Base-by-base conservation (phyloP, 2,113 vertebrate genomes). In the Vulpes vulpes region DNA sequence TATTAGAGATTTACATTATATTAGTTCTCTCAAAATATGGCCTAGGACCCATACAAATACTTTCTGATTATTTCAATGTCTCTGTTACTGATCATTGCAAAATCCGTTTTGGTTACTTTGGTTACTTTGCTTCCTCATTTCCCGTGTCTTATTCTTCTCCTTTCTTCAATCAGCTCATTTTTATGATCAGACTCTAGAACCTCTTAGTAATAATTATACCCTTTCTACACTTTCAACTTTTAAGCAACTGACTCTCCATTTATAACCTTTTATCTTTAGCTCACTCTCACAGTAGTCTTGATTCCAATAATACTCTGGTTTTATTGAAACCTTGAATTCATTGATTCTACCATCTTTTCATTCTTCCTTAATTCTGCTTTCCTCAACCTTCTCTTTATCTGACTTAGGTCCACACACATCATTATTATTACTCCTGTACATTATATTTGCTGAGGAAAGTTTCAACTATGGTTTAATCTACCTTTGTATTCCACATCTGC, bases 361-460 rank as follows among this genome's bases (percentile, higher is more conserved):
- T 69, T 91, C 38, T 81, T 53, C 11, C 9, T 83, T 69, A 71
- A n/a, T 20, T 23, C 11, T 8, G 71, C 90, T 82, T 90, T 74
- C 38, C 30, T 84, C 30, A 57, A 14, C 5, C 7, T 1, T 20
- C 19, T 96, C 69, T 55, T 65, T 73, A 81, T 91, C 49, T 95
- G 38, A 20, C 60, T 53, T 71, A 43, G 12, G 59, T 73, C 25
- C 35, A 84, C 23, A 38, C 5, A 3, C 79, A n/a, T 90, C 35
- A 49, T 84, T 30, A 20, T 81, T 80, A 51, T 80, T 91, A 91
- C 17, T 93, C 12, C 10, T 73, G 10, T 55, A 14, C 38, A n/a
- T 84, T 86, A 22, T 71, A 93, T 87, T 94, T 80, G 16, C 62
- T 94, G 55, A 67, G 14, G 19, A 92, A 94, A 62, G 84, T 67